Base-by-base conservation (phyloP, 2,888 invertebrate species). In the Exephanes ischioxanthus region DNA sequence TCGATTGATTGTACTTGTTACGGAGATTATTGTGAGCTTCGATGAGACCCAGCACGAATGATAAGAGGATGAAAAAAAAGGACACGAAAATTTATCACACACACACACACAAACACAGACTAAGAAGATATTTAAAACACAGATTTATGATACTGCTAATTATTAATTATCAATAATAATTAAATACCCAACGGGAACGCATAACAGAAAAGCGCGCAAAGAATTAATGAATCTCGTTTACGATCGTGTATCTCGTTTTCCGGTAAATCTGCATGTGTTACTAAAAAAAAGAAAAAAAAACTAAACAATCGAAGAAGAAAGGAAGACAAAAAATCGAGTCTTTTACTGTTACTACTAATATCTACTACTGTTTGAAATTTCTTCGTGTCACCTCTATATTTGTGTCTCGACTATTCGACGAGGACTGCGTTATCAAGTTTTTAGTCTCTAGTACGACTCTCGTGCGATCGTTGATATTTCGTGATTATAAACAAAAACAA, bases 91-190 rank as follows among this genome's bases (percentile, higher is more conserved):
- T 48, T 61, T 68, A 51, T 58, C 78, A 85, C 75, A 76, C 71
- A 83, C 75, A 76, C 71, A 83, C 68, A 79, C 61, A 68, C 79
- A 63, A 37, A 63, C 72, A 71, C 71, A 37, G 22, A 80, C 66
- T 55, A 53, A 84, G 53, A 73, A 63, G 53, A 55, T 85, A 75
- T 63, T 78, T 48, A 78, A 68, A 70, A 75, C 26, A 78, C 70
- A 55, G 77, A 81, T 81, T 80, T 61, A 66, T 75, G 81, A 75
- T 81, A 77, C 55, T 80, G 77, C 68, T 84, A 72, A 72, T 71
- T 70, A 71, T 73, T 63, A 73, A 79, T 77, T 58, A 84, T 76
- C 75, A 73, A 83, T 79, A 79, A 70, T n/a, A 22, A 73, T 58
- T 67, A 48, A 37, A 51, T 22, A 66, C 75, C 55, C 26, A 58